phyloP scores from a whole-genome alignment of 2,113 vertebrate species.

The Ailurus styani region DNA sequence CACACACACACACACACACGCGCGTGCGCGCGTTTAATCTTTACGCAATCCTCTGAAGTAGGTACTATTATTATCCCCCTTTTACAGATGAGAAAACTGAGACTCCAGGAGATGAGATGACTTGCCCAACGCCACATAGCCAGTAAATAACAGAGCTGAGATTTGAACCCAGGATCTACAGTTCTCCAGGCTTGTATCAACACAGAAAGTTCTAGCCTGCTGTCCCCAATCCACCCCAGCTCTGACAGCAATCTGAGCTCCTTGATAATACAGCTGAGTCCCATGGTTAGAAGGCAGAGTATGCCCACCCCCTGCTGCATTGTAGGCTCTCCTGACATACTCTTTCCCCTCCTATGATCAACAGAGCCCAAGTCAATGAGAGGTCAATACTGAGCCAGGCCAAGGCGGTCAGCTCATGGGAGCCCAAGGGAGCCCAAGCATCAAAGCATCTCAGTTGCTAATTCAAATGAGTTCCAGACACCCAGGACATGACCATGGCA shows the following conservation, averaged over 20 bases:
- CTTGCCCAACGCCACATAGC: background rate
- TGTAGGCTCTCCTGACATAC: background rate
- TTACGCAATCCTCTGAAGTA: background rate
- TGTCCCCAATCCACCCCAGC: background rate
- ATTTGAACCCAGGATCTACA: background rate
- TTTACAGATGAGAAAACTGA: slow-evolving; percentile 12
- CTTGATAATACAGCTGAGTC: background rate
- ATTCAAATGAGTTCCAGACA: slow-evolving; percentile 15
- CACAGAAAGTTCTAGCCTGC: background rate
- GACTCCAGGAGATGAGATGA: background rate
- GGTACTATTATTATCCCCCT: background rate
- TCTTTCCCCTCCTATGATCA: background rate
- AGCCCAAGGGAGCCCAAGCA: background rate
- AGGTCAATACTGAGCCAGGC: background rate
- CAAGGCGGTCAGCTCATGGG: background rate
- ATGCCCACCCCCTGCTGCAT: background rate
- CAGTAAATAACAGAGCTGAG: background rate
- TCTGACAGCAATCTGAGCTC: background rate
- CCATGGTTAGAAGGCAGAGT: background rate
- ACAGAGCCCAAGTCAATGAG: background rate
- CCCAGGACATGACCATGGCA: background rate
- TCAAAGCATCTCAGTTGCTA: background rate
- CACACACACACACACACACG: background rate
- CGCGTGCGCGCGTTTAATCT: background rate
- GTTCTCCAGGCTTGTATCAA: background rate